Base-by-base conservation (phyloP, 2,113 vertebrate genomes). In the Gallinago media region DNA sequence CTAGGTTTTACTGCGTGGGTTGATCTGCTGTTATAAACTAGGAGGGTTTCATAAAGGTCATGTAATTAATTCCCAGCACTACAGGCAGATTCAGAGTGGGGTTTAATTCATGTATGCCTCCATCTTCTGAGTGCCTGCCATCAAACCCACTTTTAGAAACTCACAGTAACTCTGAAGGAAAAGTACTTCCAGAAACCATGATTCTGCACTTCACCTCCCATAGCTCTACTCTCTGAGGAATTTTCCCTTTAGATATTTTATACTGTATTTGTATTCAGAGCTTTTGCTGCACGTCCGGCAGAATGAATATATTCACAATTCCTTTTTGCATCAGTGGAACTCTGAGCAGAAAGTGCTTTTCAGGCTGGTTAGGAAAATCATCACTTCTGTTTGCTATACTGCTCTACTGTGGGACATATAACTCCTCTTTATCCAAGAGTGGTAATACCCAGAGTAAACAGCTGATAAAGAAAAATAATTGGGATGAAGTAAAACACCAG, bases 301-400 rank as follows among this genome's bases (percentile, higher is more conserved):
- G 47, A 89, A 55, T 71, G 29, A 66, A 82, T 94, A 65, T 79
- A 91, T 58, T 92, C 74, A 73, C 47, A 85, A 68, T 85, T 91
- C 27, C 11, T 83, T 67, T 93, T 89, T 94, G 75, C 82, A 86
- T 96, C 75, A 84, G 67, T 92, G 80, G 49, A 94, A 94, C 36
- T 88, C 46, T 75, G 58, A 94, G 32, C 38, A 80, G 50, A 89
- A 96, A 92, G 12, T 80, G 32, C 11, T 83, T 89, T 92, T 67
- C 55, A 88, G 67, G 21, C 25, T 94, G 50, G 50, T 92, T 89
- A 74, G 71, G 59, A 94, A 96, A 96, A 94, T 89, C 74, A 85
- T 89, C 50, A 16, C 8, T 95, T 91, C 67, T 95, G 92, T 95
- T 94, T 95, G 66, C 34, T 88, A 29, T 88, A 77, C 34, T 77